Evolutionary conservation across 1,140 invertebrate genomes (phyloP).

Genomic region (Octopus sinensis): DNA sequence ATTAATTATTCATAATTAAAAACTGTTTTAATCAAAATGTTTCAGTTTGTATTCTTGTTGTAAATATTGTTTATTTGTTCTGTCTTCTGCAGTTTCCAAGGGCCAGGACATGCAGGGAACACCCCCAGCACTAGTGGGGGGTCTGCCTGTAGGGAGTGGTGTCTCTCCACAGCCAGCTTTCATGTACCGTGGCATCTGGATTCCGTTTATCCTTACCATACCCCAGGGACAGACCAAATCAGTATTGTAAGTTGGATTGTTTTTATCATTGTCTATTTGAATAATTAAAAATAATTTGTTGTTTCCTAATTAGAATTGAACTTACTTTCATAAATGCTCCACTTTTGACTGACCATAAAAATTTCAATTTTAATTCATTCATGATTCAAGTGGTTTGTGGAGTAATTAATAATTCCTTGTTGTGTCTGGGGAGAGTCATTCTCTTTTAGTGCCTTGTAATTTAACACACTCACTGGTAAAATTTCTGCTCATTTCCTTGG

Average conservation of each 20-base stretch:
- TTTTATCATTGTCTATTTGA: not conserved
- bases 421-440: no score
- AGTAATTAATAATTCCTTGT: no score
- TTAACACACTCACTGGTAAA: no score
- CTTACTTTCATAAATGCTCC: no score
- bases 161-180: constrained; percentile 87
- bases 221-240: constrained; percentile 82
- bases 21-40: no score
- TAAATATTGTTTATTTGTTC: not conserved
- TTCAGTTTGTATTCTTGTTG: constrained; percentile 4
- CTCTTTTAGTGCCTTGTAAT: no score
- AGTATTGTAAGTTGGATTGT: constrained; percentile 72
- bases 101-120: constrained; percentile 64
- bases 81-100: constrained; percentile 35
- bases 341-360: no score
- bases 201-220: constrained; percentile 81
- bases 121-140: constrained; percentile 67
- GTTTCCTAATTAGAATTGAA: no score
- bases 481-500: no score
- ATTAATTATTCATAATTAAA: no score
- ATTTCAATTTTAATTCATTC: no score
- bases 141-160: constrained; percentile 71
- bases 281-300: not conserved
- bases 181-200: constrained; percentile 85
- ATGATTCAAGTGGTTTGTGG: no score